Percentiles rank a stretch among this genome's conserved stretches.
These are phyloP conservation scores for Hyaena hyaena DNA, from an alignment of 2,113 vertebrate genomes.

Conservation along the genomic window DNA sequence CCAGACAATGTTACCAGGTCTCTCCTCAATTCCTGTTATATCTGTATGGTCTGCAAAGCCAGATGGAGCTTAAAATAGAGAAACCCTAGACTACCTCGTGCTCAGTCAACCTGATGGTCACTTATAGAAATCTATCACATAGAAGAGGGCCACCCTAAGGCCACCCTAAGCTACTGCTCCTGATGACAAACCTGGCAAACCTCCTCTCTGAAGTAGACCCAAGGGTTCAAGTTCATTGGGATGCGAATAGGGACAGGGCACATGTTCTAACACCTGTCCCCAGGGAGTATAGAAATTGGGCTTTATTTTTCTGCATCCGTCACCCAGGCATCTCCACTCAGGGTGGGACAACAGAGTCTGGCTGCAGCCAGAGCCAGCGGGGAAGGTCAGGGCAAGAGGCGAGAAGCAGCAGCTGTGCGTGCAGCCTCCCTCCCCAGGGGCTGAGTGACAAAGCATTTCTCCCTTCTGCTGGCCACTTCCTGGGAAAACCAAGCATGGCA, in stretches of 20 bases:
- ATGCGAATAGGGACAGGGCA: not conserved
- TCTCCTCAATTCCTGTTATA: not conserved
- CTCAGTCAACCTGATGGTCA: not conserved
- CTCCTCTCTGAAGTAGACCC: not conserved
- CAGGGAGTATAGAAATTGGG: not conserved
- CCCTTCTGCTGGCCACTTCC: not conserved
- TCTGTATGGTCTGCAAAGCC: not conserved
- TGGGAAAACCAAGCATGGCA: not conserved
- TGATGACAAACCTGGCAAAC: not conserved
- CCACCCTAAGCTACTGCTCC: not conserved
- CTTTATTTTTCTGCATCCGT: not conserved
- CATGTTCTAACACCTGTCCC: not conserved
- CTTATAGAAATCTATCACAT: not conserved
- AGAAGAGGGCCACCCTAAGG: not conserved
- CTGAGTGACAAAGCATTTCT: not conserved
- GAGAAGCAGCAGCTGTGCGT: not conserved
- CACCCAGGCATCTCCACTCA: not conserved
- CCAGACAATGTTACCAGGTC: not conserved
- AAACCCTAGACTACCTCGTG: not conserved
- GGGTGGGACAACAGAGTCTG: not conserved
- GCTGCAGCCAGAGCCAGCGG: not conserved
- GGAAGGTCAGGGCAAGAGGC: conserved; percentile 8
- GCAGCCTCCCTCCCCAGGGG: not conserved
- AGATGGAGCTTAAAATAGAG: not conserved
- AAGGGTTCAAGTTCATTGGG: not conserved